These are phyloP conservation scores for Sesamia inferens DNA, from an alignment of 2,888 invertebrate genomes.

Conservation along the genomic window DNA sequence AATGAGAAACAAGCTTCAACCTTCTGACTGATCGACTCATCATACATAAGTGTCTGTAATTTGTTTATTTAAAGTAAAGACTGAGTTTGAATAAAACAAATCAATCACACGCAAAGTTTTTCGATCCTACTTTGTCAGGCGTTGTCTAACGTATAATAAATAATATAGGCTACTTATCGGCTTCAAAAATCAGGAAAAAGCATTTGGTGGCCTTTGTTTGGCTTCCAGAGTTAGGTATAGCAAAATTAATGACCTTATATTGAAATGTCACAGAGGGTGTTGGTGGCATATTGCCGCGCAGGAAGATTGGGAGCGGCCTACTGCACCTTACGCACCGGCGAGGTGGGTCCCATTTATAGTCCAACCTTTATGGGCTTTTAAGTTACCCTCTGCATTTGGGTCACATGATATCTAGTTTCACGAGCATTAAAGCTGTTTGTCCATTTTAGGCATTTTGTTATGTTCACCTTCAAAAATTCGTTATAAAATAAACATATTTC, in stretches of 20 bases:
- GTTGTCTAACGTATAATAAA: background rate
- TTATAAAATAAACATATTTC: background rate
- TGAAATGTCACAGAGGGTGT: conserved; percentile 70
- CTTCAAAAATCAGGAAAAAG: background rate
- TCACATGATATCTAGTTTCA: conserved; percentile 16
- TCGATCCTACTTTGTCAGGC: background rate
- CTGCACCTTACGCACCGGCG: conserved; percentile 91
- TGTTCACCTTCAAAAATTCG: background rate
- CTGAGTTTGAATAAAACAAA: too few relatives aligned
- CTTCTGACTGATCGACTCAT: too few relatives aligned
- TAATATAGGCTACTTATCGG: background rate
- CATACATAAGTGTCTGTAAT: too few relatives aligned
- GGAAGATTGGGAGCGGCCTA: conserved; percentile 93
- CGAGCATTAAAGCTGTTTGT: background rate
- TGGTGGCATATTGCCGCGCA: conserved; percentile 91
- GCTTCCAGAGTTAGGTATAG: background rate
- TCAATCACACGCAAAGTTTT: background rate
- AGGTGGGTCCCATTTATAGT: conserved; percentile 79
- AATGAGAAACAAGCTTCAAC: too few relatives aligned
- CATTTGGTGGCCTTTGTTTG: background rate
- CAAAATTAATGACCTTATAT: background rate
- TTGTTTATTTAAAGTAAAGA: too few relatives aligned
- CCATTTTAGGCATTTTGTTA: background rate
- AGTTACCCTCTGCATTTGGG: conserved; percentile 24
- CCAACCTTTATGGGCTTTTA: conserved; percentile 34